Base-by-base conservation (phyloP, 2,888 invertebrate genomes). In the Arrhopalites spinosus region DNA sequence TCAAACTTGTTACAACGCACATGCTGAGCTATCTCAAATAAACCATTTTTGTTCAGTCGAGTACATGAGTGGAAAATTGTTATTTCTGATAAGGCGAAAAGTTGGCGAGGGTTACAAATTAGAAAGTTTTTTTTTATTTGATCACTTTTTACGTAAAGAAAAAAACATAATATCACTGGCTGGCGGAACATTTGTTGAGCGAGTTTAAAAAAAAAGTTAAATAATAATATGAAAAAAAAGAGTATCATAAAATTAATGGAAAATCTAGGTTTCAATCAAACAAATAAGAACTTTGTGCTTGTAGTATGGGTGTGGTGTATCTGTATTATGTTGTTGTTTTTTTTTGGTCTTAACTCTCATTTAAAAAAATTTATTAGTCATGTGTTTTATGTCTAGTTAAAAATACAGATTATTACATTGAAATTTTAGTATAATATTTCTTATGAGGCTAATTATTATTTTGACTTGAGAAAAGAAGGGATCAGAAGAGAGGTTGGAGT, bases 41-140 rank as follows among this genome's bases (percentile, higher is more conserved):
- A n/a, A n/a, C n/a, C n/a, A n/a, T n/a, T 7, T 36, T 36, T 36
- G 36, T 36, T 36, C 36, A 36, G 36, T 36, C 5, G 36, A 36
- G 36, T 36, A 36, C 5, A 36, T 36, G 71, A 78, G 78, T 78
- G 78, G 76, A 78, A 78, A 78, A 78, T 78, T 76, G 76, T 27
- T 74, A 27, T 45, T 66, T 66, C 66, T 56, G 56, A 70, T 56
- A 56, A 70, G 53, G 53, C 15, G 29, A 23, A 23, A 29, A 70
- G 15, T 47, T 29, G 69, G 27, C 50, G 56, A 66, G 66, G 36
- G 36, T 29, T 45, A 20, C 23, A 45, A 68, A 68, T 68, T 68
- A 47, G 68, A 59, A 59, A 59, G 59, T 59, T n/a, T n/a, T n/a
- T n/a, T n/a, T n/a, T n/a, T n/a, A n/a, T n/a, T n/a, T 27, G 59